phyloP scores from a whole-genome alignment of 1,140 invertebrate genomes.

The Galleria mellonella region DNA sequence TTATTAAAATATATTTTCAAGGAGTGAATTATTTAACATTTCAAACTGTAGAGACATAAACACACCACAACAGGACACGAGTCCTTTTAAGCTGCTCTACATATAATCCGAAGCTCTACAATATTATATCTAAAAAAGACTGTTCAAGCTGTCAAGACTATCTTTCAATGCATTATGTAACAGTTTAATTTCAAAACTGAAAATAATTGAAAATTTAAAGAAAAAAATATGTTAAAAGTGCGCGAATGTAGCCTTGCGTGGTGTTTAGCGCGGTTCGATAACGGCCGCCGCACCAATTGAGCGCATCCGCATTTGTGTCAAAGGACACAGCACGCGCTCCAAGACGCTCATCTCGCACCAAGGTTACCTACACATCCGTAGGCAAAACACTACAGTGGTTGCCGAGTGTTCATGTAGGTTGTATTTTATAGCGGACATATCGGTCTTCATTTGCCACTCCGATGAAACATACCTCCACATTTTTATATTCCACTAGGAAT shows the following conservation, averaged over 20 bases:
- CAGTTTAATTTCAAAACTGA: too few species aligned
- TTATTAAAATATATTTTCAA: too few species aligned
- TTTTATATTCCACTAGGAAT: too few species aligned
- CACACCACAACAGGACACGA: too few species aligned
- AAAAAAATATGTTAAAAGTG: conserved; percentile 14
- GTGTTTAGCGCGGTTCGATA: conserved; percentile 67
- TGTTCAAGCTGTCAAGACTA: too few species aligned
- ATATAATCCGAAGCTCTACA: too few species aligned
- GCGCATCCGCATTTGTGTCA: conserved; percentile 68
- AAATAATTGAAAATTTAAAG: too few species aligned
- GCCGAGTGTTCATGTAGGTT: conserved; percentile 13
- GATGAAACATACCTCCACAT: background rate
- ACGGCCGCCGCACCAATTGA: conserved; percentile 56
- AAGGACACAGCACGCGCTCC: conserved; percentile 58
- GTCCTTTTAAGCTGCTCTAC: too few species aligned
- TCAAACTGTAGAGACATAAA: too few species aligned
- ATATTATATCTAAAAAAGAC: too few species aligned
- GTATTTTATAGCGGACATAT: conserved; percentile 11
- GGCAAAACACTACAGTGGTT: conserved; percentile 31
- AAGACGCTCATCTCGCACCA: conserved; percentile 55
- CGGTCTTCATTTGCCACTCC: background rate
- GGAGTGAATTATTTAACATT: too few species aligned
- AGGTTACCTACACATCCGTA: conserved; percentile 50
- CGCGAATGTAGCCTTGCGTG: conserved; percentile 46
- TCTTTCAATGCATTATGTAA: too few species aligned